These are phyloP conservation scores for Gasteruption jaculator DNA, from an alignment of 2,888 invertebrate species.

Conservation along the genomic window DNA sequence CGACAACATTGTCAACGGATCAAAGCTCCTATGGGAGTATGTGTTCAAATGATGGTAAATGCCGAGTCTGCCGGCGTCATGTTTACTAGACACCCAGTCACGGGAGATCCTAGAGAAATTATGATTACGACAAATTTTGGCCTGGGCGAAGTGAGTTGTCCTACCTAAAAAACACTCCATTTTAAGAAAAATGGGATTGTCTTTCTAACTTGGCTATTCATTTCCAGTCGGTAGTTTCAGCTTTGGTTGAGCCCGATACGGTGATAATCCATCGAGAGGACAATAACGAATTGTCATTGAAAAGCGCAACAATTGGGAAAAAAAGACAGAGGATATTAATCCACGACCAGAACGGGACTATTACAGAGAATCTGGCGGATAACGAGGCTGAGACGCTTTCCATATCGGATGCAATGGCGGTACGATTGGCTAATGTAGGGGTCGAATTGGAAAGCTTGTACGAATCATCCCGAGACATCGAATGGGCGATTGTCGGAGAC, in stretches of 20 bases:
- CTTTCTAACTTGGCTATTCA: conserved; percentile 4
- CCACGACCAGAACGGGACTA: conserved; percentile 50
- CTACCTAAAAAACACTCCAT: neutral
- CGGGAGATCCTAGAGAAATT: conserved; percentile 64
- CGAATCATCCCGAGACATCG: conserved; percentile 71
- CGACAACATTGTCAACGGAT: conserved; percentile 73
- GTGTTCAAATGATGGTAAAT: conserved; percentile 72
- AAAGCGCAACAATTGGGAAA: conserved; percentile 53
- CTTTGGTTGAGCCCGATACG: conserved; percentile 72
- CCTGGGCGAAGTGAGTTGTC: conserved; percentile 66
- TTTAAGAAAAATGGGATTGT: conserved; percentile 1
- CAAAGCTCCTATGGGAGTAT: conserved; percentile 69
- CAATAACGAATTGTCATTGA: conserved; percentile 53
- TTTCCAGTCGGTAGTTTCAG: conserved; percentile 74
- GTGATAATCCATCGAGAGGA: conserved; percentile 57
- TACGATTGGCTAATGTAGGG: conserved; percentile 59
- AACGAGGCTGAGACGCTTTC: conserved; percentile 53
- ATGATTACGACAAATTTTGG: conserved; percentile 78
- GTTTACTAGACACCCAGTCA: conserved; percentile 75
- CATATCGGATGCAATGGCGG: conserved; percentile 55
- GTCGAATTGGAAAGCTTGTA: conserved; percentile 63
- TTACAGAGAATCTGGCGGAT: conserved; percentile 49
- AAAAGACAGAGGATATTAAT: conserved; percentile 57
- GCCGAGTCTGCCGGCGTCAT: conserved; percentile 74
- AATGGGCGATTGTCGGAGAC: conserved; percentile 70